Evolutionary conservation across 1,140 invertebrate genomes (phyloP), one percentile per base, ranked within the genome.

Genomic region (Aphis gossypii): DNA sequence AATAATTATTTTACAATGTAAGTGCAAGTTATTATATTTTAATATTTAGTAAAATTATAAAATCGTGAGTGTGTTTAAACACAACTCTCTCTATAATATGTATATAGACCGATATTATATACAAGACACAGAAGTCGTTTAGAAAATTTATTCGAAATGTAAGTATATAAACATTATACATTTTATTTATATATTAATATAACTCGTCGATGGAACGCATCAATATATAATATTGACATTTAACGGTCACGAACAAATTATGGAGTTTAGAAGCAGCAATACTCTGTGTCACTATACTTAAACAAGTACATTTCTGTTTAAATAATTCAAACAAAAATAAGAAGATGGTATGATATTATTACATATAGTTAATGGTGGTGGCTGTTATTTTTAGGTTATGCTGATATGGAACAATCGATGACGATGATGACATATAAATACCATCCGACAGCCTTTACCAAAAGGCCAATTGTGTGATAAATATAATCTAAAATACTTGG

Each of bases 341-440:
- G 41, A 41, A 25, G 83, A 84, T 38, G 83, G 23, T 23, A 76
- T n/a, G 23, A 38, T 25, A 44, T 83, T 7, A 8, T 38, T 21
- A 30, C 25, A 60, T 25, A 83, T 38, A 41, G 38, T 21, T 23
- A 38, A 83, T 9, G 76, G 7, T 7, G 76, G 2, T 83, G 18
- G 18, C 21, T 83, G 8, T 83, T 23, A 83, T 38, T 38, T n/a
- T 23, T 83, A 21, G 21, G 35, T 38, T 51, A 51, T 51, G 48
- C 48, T 51, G 48, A 51, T 83, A 38, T 83, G 76, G 35, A 38
- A 83, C 76, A 83, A 38, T 83, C 35, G 18, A 23, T 23, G 21
- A 83, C 20, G 18, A 83, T 35, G 35, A 83, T 83, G 60, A 83
- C 76, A 83, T 83, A 83, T 83, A 83, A 83, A 83, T 83, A 83